Base-by-base conservation (phyloP, 2,797 vertebrate genomes). In the Gambelia wislizenii region DNA sequence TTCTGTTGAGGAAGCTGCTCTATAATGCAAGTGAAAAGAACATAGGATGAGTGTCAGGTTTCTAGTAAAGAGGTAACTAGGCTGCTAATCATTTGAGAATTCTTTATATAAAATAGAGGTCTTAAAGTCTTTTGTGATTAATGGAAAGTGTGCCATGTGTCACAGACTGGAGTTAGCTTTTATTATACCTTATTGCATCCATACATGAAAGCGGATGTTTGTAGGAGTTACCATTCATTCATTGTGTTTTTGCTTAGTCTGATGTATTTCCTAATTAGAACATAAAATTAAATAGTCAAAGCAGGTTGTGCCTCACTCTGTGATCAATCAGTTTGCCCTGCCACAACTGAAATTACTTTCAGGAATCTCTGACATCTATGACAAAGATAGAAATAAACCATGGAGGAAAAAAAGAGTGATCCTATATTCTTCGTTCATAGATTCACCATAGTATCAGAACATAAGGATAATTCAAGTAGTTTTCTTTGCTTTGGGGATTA, bases 121-220 rank as follows among this genome's bases (percentile, higher is more conserved):
- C 20, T 16, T 44, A 1, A 77, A 87, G 39, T 33, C 12, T 25
- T 7, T 47, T 81, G 83, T 91, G 85, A 49, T 16, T 14, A 36
- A 47, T 82, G 89, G 12, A 90, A 82, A 83, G 13, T 16, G 49
- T 90, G 33, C 22, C 36, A 0, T 77, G 0, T n/a, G n/a, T 0
- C 5, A 67, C 64, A 9, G 8, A 22, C 27, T 74, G 67, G 69
- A 18, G 2, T 6, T 20, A 64, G 27, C 36, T 72, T 72, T 18
- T 72, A 18, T 70, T 10, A 70, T 72, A 27, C 2, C 90, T 89
- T 49, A 49, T 87, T 88, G 9, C 39, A 39, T 82, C 92, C 25
- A 20, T 91, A 22, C 14, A 16, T 74, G 70, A 20, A 39, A 74
- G 70, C 27, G 30, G 27, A 64, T 64, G 27, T 64, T 64, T 64